phyloP scores from a whole-genome alignment of 2,113 vertebrate species.

The Sylvia atricapilla region DNA sequence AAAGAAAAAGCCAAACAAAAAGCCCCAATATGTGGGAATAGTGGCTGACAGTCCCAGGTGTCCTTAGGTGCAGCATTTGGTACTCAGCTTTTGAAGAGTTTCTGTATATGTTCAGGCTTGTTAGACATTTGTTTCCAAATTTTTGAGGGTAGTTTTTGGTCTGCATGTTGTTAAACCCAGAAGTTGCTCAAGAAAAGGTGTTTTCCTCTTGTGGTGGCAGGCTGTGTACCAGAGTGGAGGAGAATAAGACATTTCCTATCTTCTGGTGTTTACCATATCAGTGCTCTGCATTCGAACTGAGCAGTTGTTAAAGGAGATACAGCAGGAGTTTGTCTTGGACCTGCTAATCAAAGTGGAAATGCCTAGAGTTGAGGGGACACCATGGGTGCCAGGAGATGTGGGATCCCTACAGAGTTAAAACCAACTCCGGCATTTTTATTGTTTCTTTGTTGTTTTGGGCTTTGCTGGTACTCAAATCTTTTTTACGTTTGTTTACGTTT shows the following conservation, averaged over 20 bases:
- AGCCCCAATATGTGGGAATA: accelerated
- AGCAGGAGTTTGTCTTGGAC: neutral
- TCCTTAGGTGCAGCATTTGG: neutral
- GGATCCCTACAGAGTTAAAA: neutral
- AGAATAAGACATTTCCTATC: neutral
- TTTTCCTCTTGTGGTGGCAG: accelerated
- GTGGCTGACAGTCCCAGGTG: neutral
- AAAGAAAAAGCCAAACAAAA: neutral
- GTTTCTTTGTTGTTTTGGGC: neutral
- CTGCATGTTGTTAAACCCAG: neutral
- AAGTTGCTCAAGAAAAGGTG: neutral
- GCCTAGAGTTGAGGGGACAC: neutral
- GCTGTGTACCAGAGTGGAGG: neutral
- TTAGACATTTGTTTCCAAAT: neutral
- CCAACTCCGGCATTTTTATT: neutral
- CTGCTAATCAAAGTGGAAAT: neutral
- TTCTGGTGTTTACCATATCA: neutral
- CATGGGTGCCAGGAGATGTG: accelerated
- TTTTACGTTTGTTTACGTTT: too few species aligned
- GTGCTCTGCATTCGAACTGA: neutral
- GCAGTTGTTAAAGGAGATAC: neutral
- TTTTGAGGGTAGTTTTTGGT: neutral
- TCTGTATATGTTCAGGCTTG: neutral
- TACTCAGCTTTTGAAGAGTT: neutral
- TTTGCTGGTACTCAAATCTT: neutral